phyloP scores from a whole-genome alignment of 2,888 invertebrate genomes.

The Clepsis dumicolana region DNA sequence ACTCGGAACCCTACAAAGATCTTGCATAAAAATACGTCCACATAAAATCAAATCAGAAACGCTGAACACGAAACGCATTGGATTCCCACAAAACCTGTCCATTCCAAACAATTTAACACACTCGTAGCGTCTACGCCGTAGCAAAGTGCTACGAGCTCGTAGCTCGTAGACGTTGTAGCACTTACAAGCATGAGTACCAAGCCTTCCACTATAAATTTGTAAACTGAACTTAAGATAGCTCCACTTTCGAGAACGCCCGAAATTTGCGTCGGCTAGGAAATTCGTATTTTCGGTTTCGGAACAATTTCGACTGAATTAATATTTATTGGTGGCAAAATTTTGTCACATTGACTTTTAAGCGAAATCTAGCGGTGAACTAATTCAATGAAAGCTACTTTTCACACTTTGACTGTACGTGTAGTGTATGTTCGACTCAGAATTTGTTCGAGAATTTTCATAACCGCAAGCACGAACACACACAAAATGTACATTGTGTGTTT shows the following conservation, averaged over 20 bases:
- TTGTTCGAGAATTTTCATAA: too few species aligned
- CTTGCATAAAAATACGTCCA: neutral
- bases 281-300: neutral
- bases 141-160: constrained; percentile 43
- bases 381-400: too few species aligned
- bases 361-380: too few species aligned
- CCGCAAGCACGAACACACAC: too few species aligned
- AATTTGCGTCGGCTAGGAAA: neutral
- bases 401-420: too few species aligned
- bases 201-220: constrained; percentile 27
- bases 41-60: constrained; percentile 17
- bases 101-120: constrained; percentile 40
- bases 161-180: constrained; percentile 30
- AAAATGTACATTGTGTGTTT: too few species aligned
- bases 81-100: constrained; percentile 38
- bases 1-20: too few species aligned
- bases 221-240: constrained; percentile 24
- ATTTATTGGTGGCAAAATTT: too few species aligned
- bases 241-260: constrained; percentile 7
- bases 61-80: constrained; percentile 31
- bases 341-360: too few species aligned
- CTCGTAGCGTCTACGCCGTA: constrained; percentile 28
- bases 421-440: too few species aligned
- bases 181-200: constrained; percentile 29
- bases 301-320: neutral